Percentiles rank a stretch among this genome's conserved stretches.
Evolutionary conservation across 2,797 vertebrate genomes (phyloP).

Genomic region (Acipenser ruthenus): DNA sequence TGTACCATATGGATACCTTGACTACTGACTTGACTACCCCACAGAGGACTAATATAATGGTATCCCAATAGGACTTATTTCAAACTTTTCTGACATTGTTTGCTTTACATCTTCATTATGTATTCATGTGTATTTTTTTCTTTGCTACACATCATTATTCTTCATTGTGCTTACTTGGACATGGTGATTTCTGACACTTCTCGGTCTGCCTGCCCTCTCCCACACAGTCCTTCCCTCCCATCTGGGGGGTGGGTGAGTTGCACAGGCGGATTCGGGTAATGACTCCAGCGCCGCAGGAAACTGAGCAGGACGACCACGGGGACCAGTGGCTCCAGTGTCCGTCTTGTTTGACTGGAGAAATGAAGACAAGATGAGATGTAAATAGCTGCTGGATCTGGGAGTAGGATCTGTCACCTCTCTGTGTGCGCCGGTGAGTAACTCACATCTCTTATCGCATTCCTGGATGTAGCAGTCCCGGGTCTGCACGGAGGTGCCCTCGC

Average conservation of each 20-base stretch:
- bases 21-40: too few relatives aligned
- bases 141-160: too few relatives aligned
- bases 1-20: too few relatives aligned
- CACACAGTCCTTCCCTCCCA: slow-evolving; percentile 83
- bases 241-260: slow-evolving; percentile 94
- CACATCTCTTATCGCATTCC: slow-evolving; percentile 97
- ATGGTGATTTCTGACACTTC: slow-evolving; percentile 73
- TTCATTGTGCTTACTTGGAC: slow-evolving; percentile 73
- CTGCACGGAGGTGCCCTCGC: slow-evolving; percentile 94
- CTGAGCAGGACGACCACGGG: slow-evolving; percentile 95
- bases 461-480: slow-evolving; percentile 91
- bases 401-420: background rate
- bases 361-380: slow-evolving; percentile 4
- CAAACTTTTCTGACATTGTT: too few relatives aligned
- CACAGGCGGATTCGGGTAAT: slow-evolving; percentile 96
- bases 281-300: slow-evolving; percentile 84
- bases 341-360: slow-evolving; percentile 81
- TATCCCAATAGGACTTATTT: too few relatives aligned
- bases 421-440: slow-evolving; percentile 39
- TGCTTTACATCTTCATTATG: too few relatives aligned
- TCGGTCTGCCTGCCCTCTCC: slow-evolving; percentile 88
- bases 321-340: slow-evolving; percentile 98
- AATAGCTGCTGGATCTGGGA: background rate
- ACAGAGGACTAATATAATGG: too few relatives aligned
- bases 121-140: too few relatives aligned